Evolutionary conservation across 2,888 invertebrate species (phyloP), one percentile per base, ranked within the genome.

Genomic region (Caenorhabditis sulstoni): DNA sequence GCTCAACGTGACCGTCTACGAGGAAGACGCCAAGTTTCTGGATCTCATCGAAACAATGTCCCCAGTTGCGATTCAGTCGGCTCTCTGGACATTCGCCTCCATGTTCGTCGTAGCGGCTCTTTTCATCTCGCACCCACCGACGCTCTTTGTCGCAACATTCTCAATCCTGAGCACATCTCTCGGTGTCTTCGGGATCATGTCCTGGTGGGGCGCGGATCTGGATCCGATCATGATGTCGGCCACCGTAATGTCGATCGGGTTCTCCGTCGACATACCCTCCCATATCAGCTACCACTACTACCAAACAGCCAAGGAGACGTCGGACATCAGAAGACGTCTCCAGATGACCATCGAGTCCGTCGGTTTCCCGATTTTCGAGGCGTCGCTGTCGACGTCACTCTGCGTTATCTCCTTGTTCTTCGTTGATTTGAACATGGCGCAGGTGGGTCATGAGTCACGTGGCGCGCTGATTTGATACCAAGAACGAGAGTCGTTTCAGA

Each of bases 221-320:
- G 90, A 90, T 74, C 90, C 90, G 37, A 88, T 90, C 47, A 82
- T 88, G 70, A 88, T 89, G 88, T 84, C 86, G 12, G 85, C 89
- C 0, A 85, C 85, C 8, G 87, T 89, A 2, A 89, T 89, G 89
- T 85, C 84, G 7, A 89, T 89, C 45, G 89, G 89, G n/a, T 89
- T 89, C 75, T 83, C 86, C 8, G 89, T 89, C 11, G 89, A 89
- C 74, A 89, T 89, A 20, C 89, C 89, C 4, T 88, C 88, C 3
- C 89, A 89, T 53, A 87, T 89, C 66, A 85, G 87, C 23, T 89
- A 87, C 77, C 89, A 89, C 58, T 89, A 84, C 64, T 86, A 87
- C 65, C 85, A 87, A 53, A 87, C 89, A 20, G 84, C 81, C 11
- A 84, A 81, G 37, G 77, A 78, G 20, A 76, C 78, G 0, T 41